Percentiles rank a stretch among this genome's conserved stretches.
These are phyloP conservation scores for Macroteleia sp. DNA, from an alignment of 2,888 invertebrate genomes.

Conservation along the genomic window DNA sequence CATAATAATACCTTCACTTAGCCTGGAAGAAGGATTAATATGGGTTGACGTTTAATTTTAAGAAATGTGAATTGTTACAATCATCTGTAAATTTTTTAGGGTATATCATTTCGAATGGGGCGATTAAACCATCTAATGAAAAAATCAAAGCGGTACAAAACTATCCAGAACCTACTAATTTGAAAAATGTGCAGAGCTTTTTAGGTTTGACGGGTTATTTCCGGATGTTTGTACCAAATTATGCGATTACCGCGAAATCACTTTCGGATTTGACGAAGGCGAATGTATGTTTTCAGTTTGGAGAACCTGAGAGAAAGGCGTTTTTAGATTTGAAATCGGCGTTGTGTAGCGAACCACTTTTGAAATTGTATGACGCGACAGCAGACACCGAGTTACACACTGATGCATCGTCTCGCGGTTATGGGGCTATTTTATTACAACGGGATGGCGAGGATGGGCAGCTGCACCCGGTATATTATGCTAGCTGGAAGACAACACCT, in stretches of 20 bases:
- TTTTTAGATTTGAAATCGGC: background rate
- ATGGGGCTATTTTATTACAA: conserved; percentile 40
- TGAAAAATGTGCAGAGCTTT: conserved; percentile 31
- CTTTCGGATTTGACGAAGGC: background rate
- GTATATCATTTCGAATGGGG: background rate
- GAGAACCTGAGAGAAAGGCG: background rate
- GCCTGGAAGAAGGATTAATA: background rate
- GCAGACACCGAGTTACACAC: too few relatives aligned
- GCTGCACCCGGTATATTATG: conserved; percentile 24
- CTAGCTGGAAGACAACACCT: too few relatives aligned
- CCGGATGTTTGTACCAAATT: conserved; percentile 39
- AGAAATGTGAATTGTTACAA: background rate
- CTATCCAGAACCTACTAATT: conserved; percentile 9
- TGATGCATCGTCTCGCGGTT: too few relatives aligned
- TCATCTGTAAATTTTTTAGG: background rate
- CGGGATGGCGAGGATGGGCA: background rate
- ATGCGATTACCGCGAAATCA: conserved; percentile 22
- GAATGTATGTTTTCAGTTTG: background rate
- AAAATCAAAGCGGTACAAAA: too few relatives aligned
- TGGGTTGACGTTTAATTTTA: background rate
- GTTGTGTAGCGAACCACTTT: background rate
- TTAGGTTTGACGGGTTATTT: conserved; percentile 53
- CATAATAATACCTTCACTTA: background rate
- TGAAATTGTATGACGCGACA: background rate
- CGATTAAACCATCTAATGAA: background rate